These are phyloP conservation scores for Dioctria linearis DNA, from an alignment of 2,888 invertebrate genomes.

Conservation along the genomic window DNA sequence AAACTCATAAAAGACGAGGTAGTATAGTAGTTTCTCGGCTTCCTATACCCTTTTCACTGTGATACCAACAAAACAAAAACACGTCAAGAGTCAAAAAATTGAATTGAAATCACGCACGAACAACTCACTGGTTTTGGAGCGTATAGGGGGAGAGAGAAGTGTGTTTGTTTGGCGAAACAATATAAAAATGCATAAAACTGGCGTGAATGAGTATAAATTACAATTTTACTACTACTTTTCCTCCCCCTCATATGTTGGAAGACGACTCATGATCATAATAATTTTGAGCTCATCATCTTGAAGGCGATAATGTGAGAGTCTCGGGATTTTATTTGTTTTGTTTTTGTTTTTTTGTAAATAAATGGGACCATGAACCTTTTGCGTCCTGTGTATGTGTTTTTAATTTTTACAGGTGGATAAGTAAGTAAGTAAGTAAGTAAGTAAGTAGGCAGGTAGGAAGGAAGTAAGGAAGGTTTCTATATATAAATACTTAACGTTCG, in stretches of 20 bases:
- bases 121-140: too few relatives aligned
- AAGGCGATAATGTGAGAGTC: not conserved
- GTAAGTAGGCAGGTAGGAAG: too few relatives aligned
- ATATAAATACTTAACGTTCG: constrained; percentile 9
- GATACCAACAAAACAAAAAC: too few relatives aligned
- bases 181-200: constrained; percentile 15
- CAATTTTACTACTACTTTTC: constrained; percentile 44
- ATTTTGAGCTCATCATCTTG: not conserved
- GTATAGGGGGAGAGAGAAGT: not conserved
- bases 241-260: not conserved
- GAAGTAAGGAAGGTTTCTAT: not conserved
- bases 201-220: constrained; percentile 43
- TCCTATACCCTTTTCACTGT: not conserved
- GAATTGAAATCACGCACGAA: too few relatives aligned
- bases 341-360: too few relatives aligned
- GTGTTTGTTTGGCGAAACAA: constrained; percentile 44
- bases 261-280: not conserved
- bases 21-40: not conserved
- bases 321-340: too few relatives aligned
- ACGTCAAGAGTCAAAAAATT: too few relatives aligned
- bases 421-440: too few relatives aligned
- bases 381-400: not conserved
- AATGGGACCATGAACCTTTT: constrained; percentile 34
- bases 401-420: too few relatives aligned
- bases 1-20: constrained; percentile 53